Base-by-base conservation (phyloP, 2,113 vertebrate species). In the Onychostruthus taczanowskii region DNA sequence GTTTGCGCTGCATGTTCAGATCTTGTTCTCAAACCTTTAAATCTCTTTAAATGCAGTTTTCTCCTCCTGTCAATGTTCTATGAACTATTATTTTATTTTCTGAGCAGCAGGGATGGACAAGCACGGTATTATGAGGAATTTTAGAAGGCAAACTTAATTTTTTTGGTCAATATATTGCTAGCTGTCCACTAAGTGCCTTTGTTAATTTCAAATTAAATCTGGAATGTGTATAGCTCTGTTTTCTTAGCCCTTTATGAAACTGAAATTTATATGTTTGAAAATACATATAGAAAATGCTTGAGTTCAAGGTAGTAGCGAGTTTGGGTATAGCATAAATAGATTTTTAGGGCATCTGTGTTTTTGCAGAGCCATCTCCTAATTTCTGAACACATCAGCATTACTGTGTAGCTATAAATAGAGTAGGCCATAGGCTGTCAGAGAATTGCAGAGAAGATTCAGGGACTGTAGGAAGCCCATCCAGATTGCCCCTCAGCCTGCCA, bases 401-500 rank as follows among this genome's bases (percentile, higher is more conserved):
- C 10, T 37, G 4, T 27, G 21, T 26, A 43, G 20, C 49, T 72
- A 19, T 64, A 89, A 86, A 79, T 12, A 79, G 28, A 80, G 20
- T 16, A 31, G 35, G 55, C 7, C 22, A 80, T 13, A n/a, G 33
- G 22, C 22, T 55, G 17, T 30, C 39, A 68, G 35, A 47, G 20
- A 61, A 79, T 28, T 56, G 15, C 35, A 76, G 31, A 70, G 35
- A 61, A 70, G 35, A 41, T 49, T 68, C 33, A 67, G 43, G 16
- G 35, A 20, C 53, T 50, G 26, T 17, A 50, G 53, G 33, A 72
- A 63, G 11, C 19, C 30, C 39, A 53, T 39, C 11, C 0, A 0
- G 14, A 23, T 24, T 76, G 13, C 9, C 23, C 31, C 17, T 76
- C 39, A 50, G 30, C 33, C 73, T 59, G 21, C 26, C 35, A 73